Evolutionary conservation across 1,140 invertebrate genomes (phyloP).

Genomic region (Eciton burchellii): DNA sequence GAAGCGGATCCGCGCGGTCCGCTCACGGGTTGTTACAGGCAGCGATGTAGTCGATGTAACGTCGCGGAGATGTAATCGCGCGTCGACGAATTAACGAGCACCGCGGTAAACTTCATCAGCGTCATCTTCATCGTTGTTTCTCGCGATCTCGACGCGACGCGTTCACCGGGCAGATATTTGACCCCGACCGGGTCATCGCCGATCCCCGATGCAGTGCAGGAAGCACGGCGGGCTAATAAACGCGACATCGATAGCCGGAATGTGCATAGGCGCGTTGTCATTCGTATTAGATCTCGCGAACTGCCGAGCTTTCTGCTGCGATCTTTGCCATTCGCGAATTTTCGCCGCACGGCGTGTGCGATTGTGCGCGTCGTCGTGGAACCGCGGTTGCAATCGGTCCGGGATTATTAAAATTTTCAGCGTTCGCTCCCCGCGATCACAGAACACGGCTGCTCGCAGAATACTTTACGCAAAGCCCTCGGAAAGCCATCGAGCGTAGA

Average conservation of each 20-base stretch:
- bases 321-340: slow-evolving; percentile 2
- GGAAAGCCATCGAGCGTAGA: slow-evolving; percentile 3
- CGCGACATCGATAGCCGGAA: slow-evolving; percentile 46
- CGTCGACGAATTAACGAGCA: slow-evolving; percentile 60
- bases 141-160: slow-evolving; percentile 35
- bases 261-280: slow-evolving; percentile 13
- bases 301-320: slow-evolving; percentile 54
- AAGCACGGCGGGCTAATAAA: slow-evolving; percentile 68
- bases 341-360: not conserved
- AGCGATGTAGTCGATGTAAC: too few relatives aligned
- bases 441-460: not conserved
- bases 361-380: slow-evolving; percentile 2
- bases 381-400: not conserved
- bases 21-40: too few relatives aligned
- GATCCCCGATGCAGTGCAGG: slow-evolving; percentile 1
- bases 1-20: slow-evolving; percentile 39
- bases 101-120: slow-evolving; percentile 68
- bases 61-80: slow-evolving; percentile 63
- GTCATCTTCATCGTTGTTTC: slow-evolving; percentile 28
- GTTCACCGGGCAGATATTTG: slow-evolving; percentile 69
- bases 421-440: not conserved
- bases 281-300: too few relatives aligned
- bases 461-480: not conserved
- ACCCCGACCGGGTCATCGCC: not conserved
- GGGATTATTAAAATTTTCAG: slow-evolving; percentile 37